These are phyloP conservation scores for Ellobium chinense DNA, from an alignment of 2,888 invertebrate species.

Conservation along the genomic window DNA sequence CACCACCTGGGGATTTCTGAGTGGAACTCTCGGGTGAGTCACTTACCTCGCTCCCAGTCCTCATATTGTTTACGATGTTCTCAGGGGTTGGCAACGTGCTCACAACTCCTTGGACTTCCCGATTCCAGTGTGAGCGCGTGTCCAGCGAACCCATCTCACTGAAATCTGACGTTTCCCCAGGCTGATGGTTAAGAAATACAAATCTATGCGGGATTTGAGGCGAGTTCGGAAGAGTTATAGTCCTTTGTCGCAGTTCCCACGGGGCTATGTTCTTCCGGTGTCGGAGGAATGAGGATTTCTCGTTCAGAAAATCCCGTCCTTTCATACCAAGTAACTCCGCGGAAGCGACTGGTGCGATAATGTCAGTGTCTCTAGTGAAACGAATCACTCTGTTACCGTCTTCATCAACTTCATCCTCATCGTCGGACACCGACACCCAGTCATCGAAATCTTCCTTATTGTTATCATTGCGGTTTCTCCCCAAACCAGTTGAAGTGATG, in stretches of 20 bases:
- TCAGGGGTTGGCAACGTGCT: background rate
- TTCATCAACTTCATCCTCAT: background rate
- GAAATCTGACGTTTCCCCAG: slow-evolving; percentile 49
- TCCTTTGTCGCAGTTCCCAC: slow-evolving; percentile 47
- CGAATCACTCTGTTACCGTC: background rate
- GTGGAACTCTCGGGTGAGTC: background rate
- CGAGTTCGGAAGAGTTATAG: slow-evolving; percentile 49
- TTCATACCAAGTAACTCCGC: background rate
- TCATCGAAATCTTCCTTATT: background rate
- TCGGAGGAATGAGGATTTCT: background rate
- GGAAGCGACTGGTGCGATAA: background rate
- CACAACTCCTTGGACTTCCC: background rate
- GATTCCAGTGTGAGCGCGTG: background rate
- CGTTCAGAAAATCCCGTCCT: background rate
- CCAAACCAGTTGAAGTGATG: background rate
- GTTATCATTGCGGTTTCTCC: background rate
- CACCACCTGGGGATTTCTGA: background rate
- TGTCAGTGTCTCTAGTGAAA: background rate
- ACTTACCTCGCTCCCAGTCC: background rate
- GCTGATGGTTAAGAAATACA: slow-evolving; percentile 47
- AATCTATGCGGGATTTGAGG: slow-evolving; percentile 39
- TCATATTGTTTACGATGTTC: background rate
- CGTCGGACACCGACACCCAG: background rate
- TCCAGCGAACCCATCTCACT: background rate
- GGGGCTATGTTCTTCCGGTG: slow-evolving; percentile 24